Evolutionary conservation across 1,140 invertebrate species (phyloP), one percentile per base, ranked within the genome.

Genomic region (Calliphora vicina): DNA sequence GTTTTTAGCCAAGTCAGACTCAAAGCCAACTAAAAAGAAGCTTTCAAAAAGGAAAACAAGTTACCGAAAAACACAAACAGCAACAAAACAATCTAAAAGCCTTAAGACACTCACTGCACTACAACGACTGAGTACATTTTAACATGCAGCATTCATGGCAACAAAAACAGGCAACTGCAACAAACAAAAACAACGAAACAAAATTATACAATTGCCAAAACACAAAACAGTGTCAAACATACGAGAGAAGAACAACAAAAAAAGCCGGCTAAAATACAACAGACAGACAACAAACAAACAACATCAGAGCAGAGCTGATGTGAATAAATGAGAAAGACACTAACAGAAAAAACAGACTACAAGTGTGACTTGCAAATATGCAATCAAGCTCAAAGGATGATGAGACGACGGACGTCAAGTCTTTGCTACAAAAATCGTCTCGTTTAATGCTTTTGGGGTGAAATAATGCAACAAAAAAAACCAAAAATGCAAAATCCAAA

Each of bases 161-260:
- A 17, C 17, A 50, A 50, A 6, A 50, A 50, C 12, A 50, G 13
- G 45, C 45, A 50, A 50, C 17, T 23, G 20, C 57, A 23, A 20
- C 61, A 67, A 10, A n/a, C n/a, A n/a, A 4, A 67, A 67, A 67
- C n/a, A 6, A 67, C n/a, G n/a, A 67, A 67, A 57, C 50, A 57
- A 57, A 67, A 23, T 67, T 67, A 67, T 67, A 67, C 61, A 67
- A 67, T 67, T 67, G 61, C 61, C 61, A 67, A 67, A 67, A 67
- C 61, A 25, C 61, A 67, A 67, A 67, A 25, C 61, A 20, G 61
- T 67, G 61, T 67, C 61, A 67, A 23, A 67, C 61, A 23, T 67
- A 50, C 45, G 45, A 50, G n/a, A n/a, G n/a, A n/a, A n/a, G n/a
- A n/a, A n/a, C n/a, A n/a, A n/a, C n/a, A n/a, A n/a, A 50, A 67